Base-by-base conservation (phyloP, 2,113 vertebrate species). In the Acinonyx jubatus region DNA sequence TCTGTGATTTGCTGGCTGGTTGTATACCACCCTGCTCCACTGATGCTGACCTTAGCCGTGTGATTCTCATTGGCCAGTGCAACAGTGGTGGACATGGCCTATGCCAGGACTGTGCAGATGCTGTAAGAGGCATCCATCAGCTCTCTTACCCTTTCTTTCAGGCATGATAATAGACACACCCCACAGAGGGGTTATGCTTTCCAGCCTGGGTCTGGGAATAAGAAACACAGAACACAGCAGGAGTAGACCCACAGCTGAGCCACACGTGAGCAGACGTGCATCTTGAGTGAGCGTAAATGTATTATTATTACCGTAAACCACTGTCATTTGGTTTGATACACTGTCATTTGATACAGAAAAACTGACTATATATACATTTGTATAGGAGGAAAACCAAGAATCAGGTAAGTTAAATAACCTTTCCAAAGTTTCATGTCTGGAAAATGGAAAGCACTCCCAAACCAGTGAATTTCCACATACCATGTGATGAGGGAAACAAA, bases 331-430 rank as follows among this genome's bases (percentile, higher is more conserved):
- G 41, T 41, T 41, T 41, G 41, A 41, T 41, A 41, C 50, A 97
- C 41, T 93, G 50, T 36, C 18, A 83, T 45, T 52, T n/a, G 36
- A 85, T 63, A 65, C 8, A 68, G 38, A 79, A 74, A 71, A 97
- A 61, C 25, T 52, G 66, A 89, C 29, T 55, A 52, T 15, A 55
- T 57, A 48, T 25, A 74, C 7, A 11, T 55, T 57, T 92, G 91
- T 57, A 94, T 13, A 84, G n/a, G 78, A 92, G 50, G 73, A 76
- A 97, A 95, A 85, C 16, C 19, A 52, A 83, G 31, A 89, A 87
- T 89, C 19, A 65, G 57, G n/a, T 25, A 90, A 73, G 29, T 38
- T 80, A 80, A 69, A 94, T n/a, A 36, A 92, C 57, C 38, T 81
- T 89, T 55, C 36, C 29, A 36, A 95, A 71, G 50, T 61, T 68